Conservation (phyloP, 2,888 invertebrate species). For the Euclidia mi region DNA sequence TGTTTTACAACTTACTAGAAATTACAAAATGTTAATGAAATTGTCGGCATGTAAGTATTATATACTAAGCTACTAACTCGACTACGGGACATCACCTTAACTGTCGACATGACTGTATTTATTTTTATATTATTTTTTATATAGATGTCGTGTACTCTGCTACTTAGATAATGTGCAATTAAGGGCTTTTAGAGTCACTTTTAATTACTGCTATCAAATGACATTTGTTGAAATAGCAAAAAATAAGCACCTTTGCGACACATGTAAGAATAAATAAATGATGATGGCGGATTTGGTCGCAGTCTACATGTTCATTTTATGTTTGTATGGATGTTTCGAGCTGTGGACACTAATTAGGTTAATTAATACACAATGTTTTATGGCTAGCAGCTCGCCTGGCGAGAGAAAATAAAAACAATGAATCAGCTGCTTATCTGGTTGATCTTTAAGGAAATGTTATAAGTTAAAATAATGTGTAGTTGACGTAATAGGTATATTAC, state of each 20-base stretch:
- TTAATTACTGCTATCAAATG: slow-evolving; percentile 62
- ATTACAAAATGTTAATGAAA: slow-evolving; percentile 38
- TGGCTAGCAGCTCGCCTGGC: background rate
- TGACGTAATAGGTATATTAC: too few relatives aligned
- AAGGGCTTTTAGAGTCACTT: slow-evolving; percentile 56
- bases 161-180: slow-evolving; percentile 61
- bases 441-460: too few relatives aligned
- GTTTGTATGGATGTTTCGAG: background rate
- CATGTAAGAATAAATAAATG: slow-evolving; percentile 16
- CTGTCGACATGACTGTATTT: slow-evolving; percentile 35
- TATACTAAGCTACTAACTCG: too few relatives aligned
- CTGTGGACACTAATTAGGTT: background rate
- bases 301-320: slow-evolving; percentile 8
- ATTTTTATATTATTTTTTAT: slow-evolving; percentile 19
- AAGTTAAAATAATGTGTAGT: too few relatives aligned
- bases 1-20: slow-evolving; percentile 21
- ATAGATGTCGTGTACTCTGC: slow-evolving; percentile 46
- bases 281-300: slow-evolving; percentile 18
- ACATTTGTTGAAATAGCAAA: slow-evolving; percentile 48
- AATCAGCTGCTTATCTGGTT: too few relatives aligned
- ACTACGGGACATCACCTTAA: slow-evolving; percentile 17
- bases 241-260: slow-evolving; percentile 37
- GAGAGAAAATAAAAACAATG: background rate
- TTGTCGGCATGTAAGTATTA: slow-evolving; percentile 1
- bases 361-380: slow-evolving; percentile 1